These are phyloP conservation scores for Scolopax bukidnonensis DNA, from an alignment of 2,797 vertebrate species.

Conservation along the genomic window DNA sequence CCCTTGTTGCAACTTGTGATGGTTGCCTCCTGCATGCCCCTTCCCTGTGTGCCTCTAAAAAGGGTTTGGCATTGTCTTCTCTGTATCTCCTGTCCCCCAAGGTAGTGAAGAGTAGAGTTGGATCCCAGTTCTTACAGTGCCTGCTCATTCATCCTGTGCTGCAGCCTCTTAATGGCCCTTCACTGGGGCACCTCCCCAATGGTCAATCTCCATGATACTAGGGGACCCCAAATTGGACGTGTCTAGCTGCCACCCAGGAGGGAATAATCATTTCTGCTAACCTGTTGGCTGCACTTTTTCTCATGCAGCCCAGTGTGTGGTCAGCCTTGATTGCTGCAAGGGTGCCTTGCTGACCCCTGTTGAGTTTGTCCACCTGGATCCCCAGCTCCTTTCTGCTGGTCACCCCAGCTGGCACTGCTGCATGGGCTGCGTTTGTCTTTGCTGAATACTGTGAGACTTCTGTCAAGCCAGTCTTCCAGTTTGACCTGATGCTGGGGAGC, in stretches of 20 bases:
- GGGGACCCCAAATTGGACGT: neutral
- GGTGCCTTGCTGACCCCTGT: neutral
- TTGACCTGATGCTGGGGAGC: neutral
- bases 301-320: neutral
- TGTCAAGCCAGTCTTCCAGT: neutral
- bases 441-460: neutral
- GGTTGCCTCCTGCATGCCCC: neutral
- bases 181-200: neutral
- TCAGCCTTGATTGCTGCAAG: neutral
- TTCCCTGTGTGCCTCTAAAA: neutral
- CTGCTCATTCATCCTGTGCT: neutral
- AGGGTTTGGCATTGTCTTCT: neutral
- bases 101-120: neutral
- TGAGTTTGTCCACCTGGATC: neutral
- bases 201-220: neutral
- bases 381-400: neutral
- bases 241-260: neutral
- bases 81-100: accelerated
- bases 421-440: neutral
- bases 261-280: neutral
- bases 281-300: accelerated
- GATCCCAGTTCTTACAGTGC: neutral
- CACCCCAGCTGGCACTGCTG: accelerated
- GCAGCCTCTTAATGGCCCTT: neutral
- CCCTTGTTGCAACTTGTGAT: neutral